A percentile compares a stretch with the other conserved stretches of the same genome.
Evolutionary conservation across 2,113 vertebrate genomes (phyloP).

Genomic region (Ornithorhynchus anatinus): DNA sequence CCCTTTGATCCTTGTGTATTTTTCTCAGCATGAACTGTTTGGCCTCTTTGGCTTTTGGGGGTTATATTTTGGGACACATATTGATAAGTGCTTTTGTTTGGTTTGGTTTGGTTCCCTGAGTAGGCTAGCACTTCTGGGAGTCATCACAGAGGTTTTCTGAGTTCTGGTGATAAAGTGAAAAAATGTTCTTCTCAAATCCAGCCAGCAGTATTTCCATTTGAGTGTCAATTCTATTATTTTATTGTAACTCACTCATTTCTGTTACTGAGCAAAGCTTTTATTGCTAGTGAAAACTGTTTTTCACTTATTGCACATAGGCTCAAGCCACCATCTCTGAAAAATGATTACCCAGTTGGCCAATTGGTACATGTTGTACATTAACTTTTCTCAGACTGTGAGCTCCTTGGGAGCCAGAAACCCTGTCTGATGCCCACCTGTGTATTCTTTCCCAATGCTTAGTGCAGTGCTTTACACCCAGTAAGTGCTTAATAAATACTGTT

Average conservation of each 20-base stretch:
- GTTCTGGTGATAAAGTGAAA: background rate
- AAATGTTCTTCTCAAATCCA: background rate
- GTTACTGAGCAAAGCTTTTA: conserved; percentile 14
- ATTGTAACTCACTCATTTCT: background rate
- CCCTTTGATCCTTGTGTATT: too few relatives aligned
- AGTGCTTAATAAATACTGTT: too few relatives aligned
- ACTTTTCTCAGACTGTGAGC: too few relatives aligned
- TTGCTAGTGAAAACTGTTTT: background rate
- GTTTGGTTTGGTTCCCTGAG: background rate
- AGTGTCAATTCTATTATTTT: background rate
- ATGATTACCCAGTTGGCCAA: too few relatives aligned
- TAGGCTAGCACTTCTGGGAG: background rate
- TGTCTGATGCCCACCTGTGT: too few relatives aligned
- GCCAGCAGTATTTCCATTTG: background rate
- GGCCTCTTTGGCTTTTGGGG: background rate
- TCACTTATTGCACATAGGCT: too few relatives aligned
- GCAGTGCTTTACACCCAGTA: too few relatives aligned
- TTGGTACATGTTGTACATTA: too few relatives aligned
- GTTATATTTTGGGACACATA: background rate
- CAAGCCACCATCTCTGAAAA: too few relatives aligned
- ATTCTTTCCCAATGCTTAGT: too few relatives aligned
- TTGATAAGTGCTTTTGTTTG: background rate
- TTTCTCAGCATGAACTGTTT: background rate
- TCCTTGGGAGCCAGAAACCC: too few relatives aligned
- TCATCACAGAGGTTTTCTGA: background rate